A percentile compares a stretch with the other conserved stretches of the same genome.
Evolutionary conservation across 2,888 invertebrate species (phyloP).

Genomic region (Aleiodes alternator): DNA sequence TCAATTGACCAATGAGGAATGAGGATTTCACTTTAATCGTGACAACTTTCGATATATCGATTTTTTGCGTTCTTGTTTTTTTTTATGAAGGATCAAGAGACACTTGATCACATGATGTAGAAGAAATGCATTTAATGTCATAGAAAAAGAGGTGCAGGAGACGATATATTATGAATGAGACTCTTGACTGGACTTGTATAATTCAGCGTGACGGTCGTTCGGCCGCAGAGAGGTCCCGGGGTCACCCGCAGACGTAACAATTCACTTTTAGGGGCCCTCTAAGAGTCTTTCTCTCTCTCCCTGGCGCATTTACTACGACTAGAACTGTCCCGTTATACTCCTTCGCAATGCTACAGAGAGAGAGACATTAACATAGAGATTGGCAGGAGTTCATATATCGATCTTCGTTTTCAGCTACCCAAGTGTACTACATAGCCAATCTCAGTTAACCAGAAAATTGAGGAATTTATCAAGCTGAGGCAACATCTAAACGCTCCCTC

Average conservation of each 20-base stretch:
- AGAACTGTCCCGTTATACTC: conserved; percentile 52
- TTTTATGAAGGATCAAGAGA: too few species aligned
- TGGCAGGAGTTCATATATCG: conserved; percentile 74
- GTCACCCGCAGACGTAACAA: conserved; percentile 76
- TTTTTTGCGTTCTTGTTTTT: too few species aligned
- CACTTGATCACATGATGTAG: conserved; percentile 11
- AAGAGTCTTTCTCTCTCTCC: conserved; percentile 55
- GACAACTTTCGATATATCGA: too few species aligned
- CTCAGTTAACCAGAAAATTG: conserved; percentile 13
- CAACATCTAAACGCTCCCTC: neutral
- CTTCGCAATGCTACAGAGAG: conserved; percentile 34
- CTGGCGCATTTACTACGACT: conserved; percentile 46
- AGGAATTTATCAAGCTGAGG: neutral
- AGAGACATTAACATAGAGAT: conserved; percentile 74
- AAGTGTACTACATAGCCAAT: conserved; percentile 55
- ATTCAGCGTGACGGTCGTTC: conserved; percentile 66
- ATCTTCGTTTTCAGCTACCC: conserved; percentile 65
- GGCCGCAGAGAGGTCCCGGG: conserved; percentile 70
- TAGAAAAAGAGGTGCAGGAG: neutral
- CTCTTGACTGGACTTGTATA: conserved; percentile 61
- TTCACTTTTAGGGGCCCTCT: conserved; percentile 75
- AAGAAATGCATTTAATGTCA: neutral
- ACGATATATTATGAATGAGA: conserved; percentile 20
- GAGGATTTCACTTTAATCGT: too few species aligned
- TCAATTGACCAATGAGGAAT: too few species aligned